Conservation (phyloP, 2,888 invertebrate genomes). For the Taphrorychus bicolor region DNA sequence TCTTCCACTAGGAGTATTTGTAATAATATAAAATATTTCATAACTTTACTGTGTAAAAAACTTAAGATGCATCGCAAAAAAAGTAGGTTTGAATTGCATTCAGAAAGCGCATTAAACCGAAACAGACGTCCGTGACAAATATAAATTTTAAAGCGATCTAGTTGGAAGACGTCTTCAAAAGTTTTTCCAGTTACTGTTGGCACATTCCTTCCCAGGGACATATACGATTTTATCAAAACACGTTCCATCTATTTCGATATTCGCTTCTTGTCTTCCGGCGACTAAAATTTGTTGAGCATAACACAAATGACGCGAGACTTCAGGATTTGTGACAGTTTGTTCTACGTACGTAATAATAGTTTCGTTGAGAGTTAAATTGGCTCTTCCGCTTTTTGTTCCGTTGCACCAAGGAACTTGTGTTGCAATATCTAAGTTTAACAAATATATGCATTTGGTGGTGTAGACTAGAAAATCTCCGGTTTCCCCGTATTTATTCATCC, state of each 20-base stretch:
- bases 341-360: neutral
- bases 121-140: neutral
- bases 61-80: too few relatives aligned
- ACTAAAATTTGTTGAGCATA: constrained; percentile 6
- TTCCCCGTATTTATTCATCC: constrained; percentile 11
- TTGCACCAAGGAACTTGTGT: neutral
- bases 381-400: constrained; percentile 1
- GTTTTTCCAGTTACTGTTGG: constrained; percentile 2
- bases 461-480: neutral
- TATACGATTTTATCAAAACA: constrained; percentile 1
- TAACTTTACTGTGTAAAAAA: too few relatives aligned
- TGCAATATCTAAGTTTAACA: neutral
- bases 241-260: constrained; percentile 1
- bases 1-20: too few relatives aligned
- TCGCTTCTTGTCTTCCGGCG: neutral
- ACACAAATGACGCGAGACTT: neutral
- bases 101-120: neutral
- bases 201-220: constrained; percentile 1
- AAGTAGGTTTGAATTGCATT: neutral
- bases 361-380: constrained; percentile 2
- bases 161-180: neutral
- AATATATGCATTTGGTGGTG: neutral
- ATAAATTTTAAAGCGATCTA: neutral
- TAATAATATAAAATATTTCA: too few relatives aligned
- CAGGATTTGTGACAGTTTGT: constrained; percentile 2